Percentiles rank a stretch among this genome's conserved stretches.
phyloP scores from a whole-genome alignment of 1,140 invertebrate genomes.

The Pseudomyrmex dendroicus region DNA sequence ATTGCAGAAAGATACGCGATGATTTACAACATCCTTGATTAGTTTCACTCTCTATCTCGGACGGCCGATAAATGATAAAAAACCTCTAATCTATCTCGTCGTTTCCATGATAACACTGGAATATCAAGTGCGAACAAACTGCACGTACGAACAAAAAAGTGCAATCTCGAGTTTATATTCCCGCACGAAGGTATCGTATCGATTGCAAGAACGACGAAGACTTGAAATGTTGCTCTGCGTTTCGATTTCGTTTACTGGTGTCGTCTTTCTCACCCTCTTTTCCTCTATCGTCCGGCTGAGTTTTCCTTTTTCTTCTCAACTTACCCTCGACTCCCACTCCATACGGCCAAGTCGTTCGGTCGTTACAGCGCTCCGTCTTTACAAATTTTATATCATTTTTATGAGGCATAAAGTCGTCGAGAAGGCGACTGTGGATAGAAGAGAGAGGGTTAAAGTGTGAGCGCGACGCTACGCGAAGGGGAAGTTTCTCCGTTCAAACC shows the following conservation, averaged over 20 bases:
- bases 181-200: constrained; percentile 66
- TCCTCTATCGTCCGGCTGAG: constrained; percentile 15
- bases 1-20: constrained; percentile 49
- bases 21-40: constrained; percentile 52
- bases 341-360: constrained; percentile 79
- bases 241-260: constrained; percentile 70
- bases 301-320: constrained; percentile 62
- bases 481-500: constrained; percentile 35
- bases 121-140: constrained; percentile 37
- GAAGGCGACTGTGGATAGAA: constrained; percentile 74
- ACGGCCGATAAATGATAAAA: constrained; percentile 53
- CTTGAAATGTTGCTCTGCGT: constrained; percentile 34
- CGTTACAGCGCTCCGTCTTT: constrained; percentile 83
- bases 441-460: constrained; percentile 60
- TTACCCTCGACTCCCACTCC: constrained; percentile 76
- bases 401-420: constrained; percentile 84
- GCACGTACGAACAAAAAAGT: constrained; percentile 38
- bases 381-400: constrained; percentile 86
- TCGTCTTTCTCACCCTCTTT: neutral
- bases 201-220: constrained; percentile 63
- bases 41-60: constrained; percentile 43
- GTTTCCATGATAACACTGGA: neutral
- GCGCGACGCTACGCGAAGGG: constrained; percentile 19
- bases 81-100: constrained; percentile 47
- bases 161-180: constrained; percentile 74